phyloP scores from a whole-genome alignment of 2,113 vertebrate genomes.

The Pituophis catenifer region DNA sequence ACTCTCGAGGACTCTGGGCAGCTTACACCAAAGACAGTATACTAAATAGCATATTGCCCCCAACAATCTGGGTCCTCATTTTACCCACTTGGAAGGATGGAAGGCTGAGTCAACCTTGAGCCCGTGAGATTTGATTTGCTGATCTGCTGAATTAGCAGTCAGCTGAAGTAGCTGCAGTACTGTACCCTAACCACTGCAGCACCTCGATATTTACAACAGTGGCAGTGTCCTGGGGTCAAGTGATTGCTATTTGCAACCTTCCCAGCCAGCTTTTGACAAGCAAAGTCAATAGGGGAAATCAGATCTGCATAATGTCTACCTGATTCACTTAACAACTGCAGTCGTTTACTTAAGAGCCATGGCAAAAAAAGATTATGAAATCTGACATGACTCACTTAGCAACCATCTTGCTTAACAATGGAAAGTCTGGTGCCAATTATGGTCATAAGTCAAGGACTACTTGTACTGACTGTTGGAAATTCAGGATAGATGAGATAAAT shows the following conservation, averaged over 20 bases:
- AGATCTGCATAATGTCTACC: not conserved
- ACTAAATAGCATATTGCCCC: no score
- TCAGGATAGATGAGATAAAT: not conserved
- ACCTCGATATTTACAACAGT: not conserved
- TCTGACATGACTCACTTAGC: not conserved
- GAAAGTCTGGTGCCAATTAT: not conserved
- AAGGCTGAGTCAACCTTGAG: no score
- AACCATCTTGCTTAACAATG: not conserved
- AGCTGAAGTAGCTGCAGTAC: no score
- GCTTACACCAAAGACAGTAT: no score
- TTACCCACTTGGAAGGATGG: no score
- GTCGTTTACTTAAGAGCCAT: not conserved
- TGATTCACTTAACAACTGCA: not conserved
- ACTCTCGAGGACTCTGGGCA: no score
- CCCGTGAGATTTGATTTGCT: no score
- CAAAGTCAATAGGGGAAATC: not conserved
- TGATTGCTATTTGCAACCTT: not conserved
- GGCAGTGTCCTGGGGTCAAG: not conserved
- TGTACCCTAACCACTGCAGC: no score
- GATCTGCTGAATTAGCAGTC: no score
- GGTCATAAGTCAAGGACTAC: not conserved
- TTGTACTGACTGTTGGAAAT: not conserved
- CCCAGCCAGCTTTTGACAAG: not conserved
- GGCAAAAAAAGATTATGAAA: not conserved
- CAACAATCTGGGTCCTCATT: no score